Percentiles rank a stretch among this genome's conserved stretches.
phyloP scores from a whole-genome alignment of 2,797 vertebrate genomes.

The Peromyscus melanophrys region DNA sequence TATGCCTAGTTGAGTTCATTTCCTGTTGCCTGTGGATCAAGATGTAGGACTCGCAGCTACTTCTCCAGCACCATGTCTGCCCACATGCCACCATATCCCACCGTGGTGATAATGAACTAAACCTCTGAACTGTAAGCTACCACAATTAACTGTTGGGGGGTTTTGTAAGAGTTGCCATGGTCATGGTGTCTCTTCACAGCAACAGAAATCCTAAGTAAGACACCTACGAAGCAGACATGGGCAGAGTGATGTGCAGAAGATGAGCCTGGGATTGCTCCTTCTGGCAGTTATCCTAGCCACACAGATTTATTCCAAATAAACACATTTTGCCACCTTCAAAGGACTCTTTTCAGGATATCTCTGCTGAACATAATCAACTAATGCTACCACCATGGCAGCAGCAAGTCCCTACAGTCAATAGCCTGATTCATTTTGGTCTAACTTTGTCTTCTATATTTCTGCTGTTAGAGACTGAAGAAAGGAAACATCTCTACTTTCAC shows the following conservation, averaged over 20 bases:
- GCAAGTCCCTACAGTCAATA: slow-evolving; percentile 90
- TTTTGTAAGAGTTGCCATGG: too few species aligned
- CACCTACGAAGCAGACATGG: background rate
- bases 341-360: slow-evolving; percentile 81
- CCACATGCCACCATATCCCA: too few species aligned
- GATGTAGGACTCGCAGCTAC: background rate
- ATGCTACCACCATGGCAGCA: slow-evolving; percentile 87
- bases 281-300: background rate
- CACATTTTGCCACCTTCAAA: slow-evolving; percentile 61
- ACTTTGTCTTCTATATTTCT: slow-evolving; percentile 91
- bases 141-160: too few species aligned
- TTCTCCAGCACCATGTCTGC: background rate
- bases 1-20: too few species aligned
- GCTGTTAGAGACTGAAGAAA: slow-evolving; percentile 91
- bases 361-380: slow-evolving; percentile 84
- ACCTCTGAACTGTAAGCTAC: background rate
- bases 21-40: background rate
- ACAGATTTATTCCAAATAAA: slow-evolving; percentile 87
- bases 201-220: too few species aligned
- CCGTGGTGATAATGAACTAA: background rate
- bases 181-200: too few species aligned
- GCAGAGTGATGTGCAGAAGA: background rate
- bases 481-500: slow-evolving; percentile 85
- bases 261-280: background rate
- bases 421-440: slow-evolving; percentile 89